A percentile compares a stretch with the other conserved stretches of the same genome.
These are phyloP conservation scores for Dynastes hyllus DNA, from an alignment of 2,888 invertebrate genomes.

Conservation along the genomic window DNA sequence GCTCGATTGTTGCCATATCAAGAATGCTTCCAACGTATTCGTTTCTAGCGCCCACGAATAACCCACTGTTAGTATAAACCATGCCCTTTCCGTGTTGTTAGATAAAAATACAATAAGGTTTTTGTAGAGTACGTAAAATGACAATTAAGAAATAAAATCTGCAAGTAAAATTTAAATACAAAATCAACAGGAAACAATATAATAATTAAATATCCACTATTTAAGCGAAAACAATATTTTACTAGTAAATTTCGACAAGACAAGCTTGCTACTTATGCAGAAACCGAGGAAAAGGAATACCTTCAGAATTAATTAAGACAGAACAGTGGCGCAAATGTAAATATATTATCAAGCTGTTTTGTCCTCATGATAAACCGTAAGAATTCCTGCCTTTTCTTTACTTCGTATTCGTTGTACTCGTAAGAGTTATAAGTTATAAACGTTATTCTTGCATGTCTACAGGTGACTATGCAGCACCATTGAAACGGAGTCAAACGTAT, in stretches of 20 bases:
- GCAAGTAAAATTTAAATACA: neutral
- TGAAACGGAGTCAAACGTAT: neutral
- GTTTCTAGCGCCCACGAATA: neutral
- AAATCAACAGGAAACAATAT: neutral
- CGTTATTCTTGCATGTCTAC: neutral
- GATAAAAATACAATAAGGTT: too few species aligned
- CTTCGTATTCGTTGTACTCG: conserved; percentile 15
- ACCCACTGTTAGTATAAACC: neutral
- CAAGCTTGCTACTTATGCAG: neutral
- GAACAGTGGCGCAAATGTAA: conserved; percentile 26
- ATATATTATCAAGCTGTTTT: conserved; percentile 18
- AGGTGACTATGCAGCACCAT: conserved; percentile 12
- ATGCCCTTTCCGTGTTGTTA: too few species aligned
- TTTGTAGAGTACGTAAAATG: too few species aligned
- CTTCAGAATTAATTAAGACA: conserved; percentile 32
- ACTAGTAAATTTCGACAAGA: neutral
- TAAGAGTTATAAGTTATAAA: neutral
- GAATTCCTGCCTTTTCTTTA: conserved; percentile 24
- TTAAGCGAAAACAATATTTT: neutral
- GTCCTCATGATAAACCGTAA: conserved; percentile 15
- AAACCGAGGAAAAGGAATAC: conserved; percentile 21
- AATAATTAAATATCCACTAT: neutral
- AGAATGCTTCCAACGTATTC: neutral
- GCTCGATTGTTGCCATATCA: neutral
- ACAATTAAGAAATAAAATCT: too few species aligned